Conservation (phyloP, 2,797 vertebrate genomes). For the Ceyx erithaca region DNA sequence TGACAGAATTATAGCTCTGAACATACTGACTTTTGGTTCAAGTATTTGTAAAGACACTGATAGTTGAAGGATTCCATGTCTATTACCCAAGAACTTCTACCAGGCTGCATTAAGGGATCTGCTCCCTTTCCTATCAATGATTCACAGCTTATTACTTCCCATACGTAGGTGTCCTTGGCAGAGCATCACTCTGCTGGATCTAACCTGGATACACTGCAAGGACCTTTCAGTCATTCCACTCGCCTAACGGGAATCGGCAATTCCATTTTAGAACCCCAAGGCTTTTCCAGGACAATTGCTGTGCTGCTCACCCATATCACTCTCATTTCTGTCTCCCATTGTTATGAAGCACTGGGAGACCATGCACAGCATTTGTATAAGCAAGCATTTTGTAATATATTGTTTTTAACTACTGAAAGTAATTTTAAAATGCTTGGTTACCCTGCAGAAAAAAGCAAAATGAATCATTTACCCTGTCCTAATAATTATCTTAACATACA, state of each 20-base stretch:
- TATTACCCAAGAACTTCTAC: background rate
- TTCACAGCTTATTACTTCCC: background rate
- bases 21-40: background rate
- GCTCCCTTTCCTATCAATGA: background rate
- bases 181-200: background rate
- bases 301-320: background rate
- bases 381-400: background rate
- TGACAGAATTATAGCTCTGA: background rate
- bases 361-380: background rate
- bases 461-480: background rate
- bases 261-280: background rate
- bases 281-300: background rate
- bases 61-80: background rate
- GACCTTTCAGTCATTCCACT: conserved; percentile 3
- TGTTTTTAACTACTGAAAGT: background rate
- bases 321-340: background rate
- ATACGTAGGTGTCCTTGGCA: background rate
- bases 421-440: background rate
- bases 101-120: background rate
- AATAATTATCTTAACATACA: background rate
- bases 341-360: background rate
- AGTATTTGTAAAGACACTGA: background rate
- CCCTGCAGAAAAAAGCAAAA: background rate
- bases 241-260: background rate
- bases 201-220: background rate